Conservation (phyloP, 2,113 vertebrate genomes). For the Peromyscus californicus region DNA sequence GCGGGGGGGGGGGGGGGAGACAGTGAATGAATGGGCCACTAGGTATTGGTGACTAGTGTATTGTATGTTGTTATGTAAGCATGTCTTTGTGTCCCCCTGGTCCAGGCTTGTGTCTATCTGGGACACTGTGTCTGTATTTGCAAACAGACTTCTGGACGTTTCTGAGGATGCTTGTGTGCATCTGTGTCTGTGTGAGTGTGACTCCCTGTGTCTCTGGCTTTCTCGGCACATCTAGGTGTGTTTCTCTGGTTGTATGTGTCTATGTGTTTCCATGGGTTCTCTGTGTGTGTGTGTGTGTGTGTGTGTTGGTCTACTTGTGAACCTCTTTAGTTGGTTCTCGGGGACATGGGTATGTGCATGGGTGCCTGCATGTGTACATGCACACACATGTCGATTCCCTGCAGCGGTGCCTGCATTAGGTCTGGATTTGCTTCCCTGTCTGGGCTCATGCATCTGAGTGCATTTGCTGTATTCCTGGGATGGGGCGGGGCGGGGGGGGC, state of each 20-base stretch:
- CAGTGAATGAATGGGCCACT: neutral
- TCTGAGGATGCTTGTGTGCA: neutral
- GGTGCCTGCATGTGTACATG: neutral
- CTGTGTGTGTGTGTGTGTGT: neutral
- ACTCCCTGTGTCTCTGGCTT: neutral
- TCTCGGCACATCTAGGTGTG: neutral
- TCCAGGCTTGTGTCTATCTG: neutral
- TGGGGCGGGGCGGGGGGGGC: too few relatives aligned
- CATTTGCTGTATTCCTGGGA: neutral
- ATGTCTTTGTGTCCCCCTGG: neutral
- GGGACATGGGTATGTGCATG: neutral
- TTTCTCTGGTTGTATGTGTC: neutral
- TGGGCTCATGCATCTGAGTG: neutral
- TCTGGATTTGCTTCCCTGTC: neutral
- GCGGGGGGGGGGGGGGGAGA: neutral
- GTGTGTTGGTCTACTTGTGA: neutral
- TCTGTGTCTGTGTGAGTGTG: neutral
- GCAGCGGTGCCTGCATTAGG: neutral
- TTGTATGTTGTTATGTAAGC: too few relatives aligned
- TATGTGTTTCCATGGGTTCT: neutral
- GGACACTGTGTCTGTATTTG: neutral
- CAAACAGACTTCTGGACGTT: conserved; percentile 25
- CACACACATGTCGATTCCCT: neutral
- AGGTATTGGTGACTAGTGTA: neutral
- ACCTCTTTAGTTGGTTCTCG: neutral